These are phyloP conservation scores for Bostrychus sinensis DNA, from an alignment of 2,113 vertebrate genomes.

Conservation along the genomic window DNA sequence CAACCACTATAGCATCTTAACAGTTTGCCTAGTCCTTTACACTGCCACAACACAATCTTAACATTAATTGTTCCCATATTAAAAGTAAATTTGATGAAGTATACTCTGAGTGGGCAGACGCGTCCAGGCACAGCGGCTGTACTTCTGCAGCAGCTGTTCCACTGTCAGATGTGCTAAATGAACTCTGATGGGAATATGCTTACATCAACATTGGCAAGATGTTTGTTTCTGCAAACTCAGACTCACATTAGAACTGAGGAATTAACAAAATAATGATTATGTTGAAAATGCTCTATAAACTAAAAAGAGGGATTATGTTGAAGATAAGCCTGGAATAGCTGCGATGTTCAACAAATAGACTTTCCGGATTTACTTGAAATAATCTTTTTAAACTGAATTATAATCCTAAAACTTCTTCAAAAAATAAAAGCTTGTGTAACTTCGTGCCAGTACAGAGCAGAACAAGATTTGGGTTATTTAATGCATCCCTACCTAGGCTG, in stretches of 20 bases:
- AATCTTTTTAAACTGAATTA: too few species aligned
- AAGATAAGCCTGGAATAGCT: too few species aligned
- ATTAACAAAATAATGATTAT: not conserved
- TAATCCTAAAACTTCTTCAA: too few species aligned
- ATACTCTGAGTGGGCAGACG: constrained; percentile 9
- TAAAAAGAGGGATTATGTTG: too few species aligned
- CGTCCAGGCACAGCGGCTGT: constrained; percentile 48
- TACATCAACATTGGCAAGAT: constrained; percentile 29
- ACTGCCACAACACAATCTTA: not conserved
- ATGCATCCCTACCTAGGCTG: constrained; percentile 48
- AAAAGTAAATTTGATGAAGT: not conserved
- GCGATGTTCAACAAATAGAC: too few species aligned
- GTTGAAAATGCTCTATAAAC: not conserved
- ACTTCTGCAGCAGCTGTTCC: constrained; percentile 49
- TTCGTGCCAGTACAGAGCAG: constrained; percentile 31
- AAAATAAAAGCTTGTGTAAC: constrained; percentile 26
- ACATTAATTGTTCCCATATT: not conserved
- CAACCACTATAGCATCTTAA: too few species aligned
- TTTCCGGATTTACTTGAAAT: too few species aligned
- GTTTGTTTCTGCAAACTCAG: constrained; percentile 12
- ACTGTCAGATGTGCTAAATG: constrained; percentile 39
- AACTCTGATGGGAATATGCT: constrained; percentile 38
- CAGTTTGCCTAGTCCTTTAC: too few species aligned
- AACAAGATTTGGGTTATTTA: constrained; percentile 67
- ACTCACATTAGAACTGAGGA: constrained; percentile 16